Conservation (phyloP, 2,888 invertebrate species). For the Drosophila demipolita region DNA sequence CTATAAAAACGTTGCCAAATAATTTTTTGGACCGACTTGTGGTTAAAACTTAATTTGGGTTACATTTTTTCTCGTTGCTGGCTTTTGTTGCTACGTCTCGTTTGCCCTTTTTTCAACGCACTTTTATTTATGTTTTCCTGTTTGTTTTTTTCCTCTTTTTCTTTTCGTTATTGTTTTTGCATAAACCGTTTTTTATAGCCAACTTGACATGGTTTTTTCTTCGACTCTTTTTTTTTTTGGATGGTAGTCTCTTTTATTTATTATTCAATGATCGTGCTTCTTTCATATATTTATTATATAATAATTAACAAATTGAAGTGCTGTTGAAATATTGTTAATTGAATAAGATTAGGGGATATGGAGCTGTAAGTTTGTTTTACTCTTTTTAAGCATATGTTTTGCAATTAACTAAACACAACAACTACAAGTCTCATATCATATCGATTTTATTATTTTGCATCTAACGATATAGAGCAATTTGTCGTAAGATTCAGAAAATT, state of each 20-base stretch:
- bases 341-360: conserved; percentile 38
- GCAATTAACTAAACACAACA: background rate
- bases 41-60: conserved; percentile 72
- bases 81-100: conserved; percentile 34
- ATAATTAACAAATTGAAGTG: conserved; percentile 55
- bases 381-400: conserved; percentile 3
- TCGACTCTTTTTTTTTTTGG: conserved; percentile 7
- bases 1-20: conserved; percentile 80
- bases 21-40: conserved; percentile 59
- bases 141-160: conserved; percentile 43
- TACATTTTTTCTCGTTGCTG: conserved; percentile 59
- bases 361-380: conserved; percentile 1
- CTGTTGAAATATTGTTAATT: conserved; percentile 61
- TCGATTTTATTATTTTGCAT: background rate
- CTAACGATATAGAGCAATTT: background rate
- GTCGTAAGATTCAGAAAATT: background rate
- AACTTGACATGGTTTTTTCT: conserved; percentile 69
- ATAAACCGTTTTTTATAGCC: conserved; percentile 51
- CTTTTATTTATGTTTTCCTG: conserved; percentile 74
- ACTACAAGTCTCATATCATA: background rate
- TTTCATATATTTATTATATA: conserved; percentile 67
- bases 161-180: conserved; percentile 52
- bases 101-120: conserved; percentile 71
- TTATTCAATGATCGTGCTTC: conserved; percentile 59
- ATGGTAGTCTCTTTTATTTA: conserved; percentile 49